A percentile compares a stretch with the other conserved stretches of the same genome.
These are phyloP conservation scores for Neoniphon sammara DNA, from an alignment of 2,797 vertebrate genomes.

Conservation along the genomic window DNA sequence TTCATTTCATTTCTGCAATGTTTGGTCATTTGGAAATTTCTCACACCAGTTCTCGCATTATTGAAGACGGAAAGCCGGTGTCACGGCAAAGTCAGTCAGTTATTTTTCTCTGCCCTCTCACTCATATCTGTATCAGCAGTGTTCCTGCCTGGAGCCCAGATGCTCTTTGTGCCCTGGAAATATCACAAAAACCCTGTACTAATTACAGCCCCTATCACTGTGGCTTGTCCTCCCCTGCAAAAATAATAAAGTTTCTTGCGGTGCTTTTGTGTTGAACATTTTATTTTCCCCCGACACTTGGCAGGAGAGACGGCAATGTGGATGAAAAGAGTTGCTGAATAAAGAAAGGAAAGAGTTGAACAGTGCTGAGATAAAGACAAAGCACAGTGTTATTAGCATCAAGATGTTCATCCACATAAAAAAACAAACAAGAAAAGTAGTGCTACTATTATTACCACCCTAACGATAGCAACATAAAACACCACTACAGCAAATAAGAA, in stretches of 20 bases:
- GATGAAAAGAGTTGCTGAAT: not conserved
- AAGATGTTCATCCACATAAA: not conserved
- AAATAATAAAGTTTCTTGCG: not conserved
- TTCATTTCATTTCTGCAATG: not conserved
- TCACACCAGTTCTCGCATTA: not conserved
- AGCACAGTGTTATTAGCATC: not conserved
- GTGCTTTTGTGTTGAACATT: not conserved
- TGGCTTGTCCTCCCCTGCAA: not conserved
- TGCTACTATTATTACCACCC: not conserved
- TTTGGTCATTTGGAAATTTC: not conserved
- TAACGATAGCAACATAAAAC: not conserved
- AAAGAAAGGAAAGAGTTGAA: not conserved
- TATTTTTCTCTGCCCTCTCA: not conserved
- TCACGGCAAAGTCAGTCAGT: not conserved
- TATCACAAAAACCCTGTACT: not conserved
- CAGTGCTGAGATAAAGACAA: not conserved
- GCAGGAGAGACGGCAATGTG: not conserved
- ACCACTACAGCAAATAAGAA: not conserved
- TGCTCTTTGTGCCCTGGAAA: not conserved
- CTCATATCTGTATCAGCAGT: not conserved
- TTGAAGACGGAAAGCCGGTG: not conserved
- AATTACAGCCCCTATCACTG: slow-evolving; percentile 2
- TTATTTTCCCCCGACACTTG: too few species aligned
- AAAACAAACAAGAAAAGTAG: not conserved
- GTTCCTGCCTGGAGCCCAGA: too few species aligned